These are phyloP conservation scores for Conistra vaccinii DNA, from an alignment of 2,888 invertebrate genomes.

Conservation along the genomic window DNA sequence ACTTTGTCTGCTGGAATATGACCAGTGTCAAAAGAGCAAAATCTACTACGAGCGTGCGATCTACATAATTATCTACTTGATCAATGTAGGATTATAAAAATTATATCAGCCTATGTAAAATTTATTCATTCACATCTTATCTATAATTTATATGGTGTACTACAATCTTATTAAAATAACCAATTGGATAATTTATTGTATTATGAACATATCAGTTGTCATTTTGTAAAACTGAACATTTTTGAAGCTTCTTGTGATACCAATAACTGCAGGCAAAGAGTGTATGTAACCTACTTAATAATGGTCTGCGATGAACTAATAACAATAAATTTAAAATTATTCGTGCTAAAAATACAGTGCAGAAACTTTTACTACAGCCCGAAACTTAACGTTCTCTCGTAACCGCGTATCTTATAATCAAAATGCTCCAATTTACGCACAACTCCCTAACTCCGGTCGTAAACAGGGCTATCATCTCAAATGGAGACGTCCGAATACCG, in stretches of 20 bases:
- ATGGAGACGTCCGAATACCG: conserved; percentile 66
- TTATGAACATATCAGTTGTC: background rate
- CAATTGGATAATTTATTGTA: too few species aligned
- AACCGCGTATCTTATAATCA: conserved; percentile 46
- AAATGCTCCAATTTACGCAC: conserved; percentile 37
- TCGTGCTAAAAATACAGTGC: conserved; percentile 25
- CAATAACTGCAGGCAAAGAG: background rate
- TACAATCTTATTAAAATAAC: too few species aligned
- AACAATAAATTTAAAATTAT: conserved; percentile 39
- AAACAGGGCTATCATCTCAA: conserved; percentile 57
- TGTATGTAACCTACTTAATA: conserved; percentile 31
- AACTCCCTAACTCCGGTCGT: conserved; percentile 48
- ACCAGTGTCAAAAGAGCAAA: background rate
- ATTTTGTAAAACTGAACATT: background rate
- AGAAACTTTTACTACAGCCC: conserved; percentile 37
- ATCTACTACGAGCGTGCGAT: background rate
- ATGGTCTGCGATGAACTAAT: background rate
- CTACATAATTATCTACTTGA: background rate
- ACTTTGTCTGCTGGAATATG: background rate
- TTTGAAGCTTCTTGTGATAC: background rate
- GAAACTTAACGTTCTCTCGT: conserved; percentile 29
- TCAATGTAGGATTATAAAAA: background rate
- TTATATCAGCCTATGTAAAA: too few species aligned
- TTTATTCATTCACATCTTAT: too few species aligned
- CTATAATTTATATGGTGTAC: too few species aligned